Percentiles rank a stretch among this genome's conserved stretches.
These are phyloP conservation scores for Caenorhabditis virilis DNA, from an alignment of 2,888 invertebrate genomes.

Conservation along the genomic window DNA sequence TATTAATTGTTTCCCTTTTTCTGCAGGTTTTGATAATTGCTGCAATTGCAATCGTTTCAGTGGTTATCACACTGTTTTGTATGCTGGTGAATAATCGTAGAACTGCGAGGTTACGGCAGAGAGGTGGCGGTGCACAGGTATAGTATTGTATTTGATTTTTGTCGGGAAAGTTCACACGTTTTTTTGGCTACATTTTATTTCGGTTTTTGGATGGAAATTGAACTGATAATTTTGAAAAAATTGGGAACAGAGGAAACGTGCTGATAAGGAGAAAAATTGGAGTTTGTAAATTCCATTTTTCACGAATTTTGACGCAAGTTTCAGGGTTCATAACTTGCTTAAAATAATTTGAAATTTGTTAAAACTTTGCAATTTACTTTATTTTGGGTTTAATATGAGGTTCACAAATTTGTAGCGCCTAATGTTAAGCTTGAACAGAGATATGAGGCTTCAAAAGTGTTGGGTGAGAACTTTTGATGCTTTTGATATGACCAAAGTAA, in stretches of 20 bases:
- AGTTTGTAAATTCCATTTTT: background rate
- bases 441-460: too few species aligned
- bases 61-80: slow-evolving; percentile 46
- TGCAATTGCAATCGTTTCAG: slow-evolving; percentile 47
- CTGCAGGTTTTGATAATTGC: slow-evolving; percentile 39
- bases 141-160: background rate
- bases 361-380: too few species aligned
- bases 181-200: background rate
- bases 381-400: too few species aligned
- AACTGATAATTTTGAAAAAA: background rate
- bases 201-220: background rate
- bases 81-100: slow-evolving; percentile 48
- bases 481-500: too few species aligned
- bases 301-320: background rate
- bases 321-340: background rate
- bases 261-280: background rate
- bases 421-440: too few species aligned
- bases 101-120: slow-evolving; percentile 25
- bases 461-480: too few species aligned
- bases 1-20: too few species aligned
- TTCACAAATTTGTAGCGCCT: too few species aligned
- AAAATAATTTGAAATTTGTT: too few species aligned
- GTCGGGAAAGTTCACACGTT: background rate
- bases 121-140: slow-evolving; percentile 39
- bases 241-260: background rate